Evolutionary conservation across 2,888 invertebrate genomes (phyloP).

Genomic region (Pterostichus niger): DNA sequence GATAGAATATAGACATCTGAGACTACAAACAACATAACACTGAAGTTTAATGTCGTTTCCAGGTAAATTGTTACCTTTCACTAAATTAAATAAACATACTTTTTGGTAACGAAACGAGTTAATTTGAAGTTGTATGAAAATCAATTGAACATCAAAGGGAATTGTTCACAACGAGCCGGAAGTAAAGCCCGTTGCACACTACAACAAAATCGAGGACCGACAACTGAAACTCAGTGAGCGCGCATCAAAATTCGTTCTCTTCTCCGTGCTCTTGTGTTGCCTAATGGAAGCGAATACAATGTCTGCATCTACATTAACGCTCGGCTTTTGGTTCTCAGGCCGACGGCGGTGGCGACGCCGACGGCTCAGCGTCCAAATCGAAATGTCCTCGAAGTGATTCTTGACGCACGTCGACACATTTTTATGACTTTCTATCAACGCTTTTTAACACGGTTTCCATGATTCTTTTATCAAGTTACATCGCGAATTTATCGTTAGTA

Average conservation of each 20-base stretch:
- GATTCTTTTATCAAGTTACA: conserved; percentile 7
- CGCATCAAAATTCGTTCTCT: not conserved
- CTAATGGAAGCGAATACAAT: conserved; percentile 8
- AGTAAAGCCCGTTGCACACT: conserved; percentile 8
- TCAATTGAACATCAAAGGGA: conserved; percentile 12
- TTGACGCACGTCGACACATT: conserved; percentile 10
- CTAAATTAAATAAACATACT: conserved; percentile 7
- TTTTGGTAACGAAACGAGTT: conserved; percentile 15
- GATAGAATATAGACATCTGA: too few relatives aligned
- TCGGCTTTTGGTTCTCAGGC: not conserved
- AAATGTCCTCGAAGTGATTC: conserved; percentile 11
- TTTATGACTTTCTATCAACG: conserved; percentile 3
- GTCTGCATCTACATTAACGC: conserved; percentile 9
- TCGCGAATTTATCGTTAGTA: not conserved
- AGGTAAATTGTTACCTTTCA: not conserved
- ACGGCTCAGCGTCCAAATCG: not conserved
- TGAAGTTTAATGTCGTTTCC: not conserved
- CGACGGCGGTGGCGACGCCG: not conserved
- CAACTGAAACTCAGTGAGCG: not conserved
- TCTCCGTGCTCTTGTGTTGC: not conserved
- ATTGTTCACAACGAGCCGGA: conserved; percentile 15
- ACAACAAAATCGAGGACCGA: not conserved
- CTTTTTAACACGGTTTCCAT: conserved; percentile 1
- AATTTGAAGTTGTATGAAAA: conserved; percentile 15
- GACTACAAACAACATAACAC: not conserved